Percentiles rank a stretch among this genome's conserved stretches.
phyloP scores from a whole-genome alignment of 2,888 invertebrate species.

The Pandemis corylana region DNA sequence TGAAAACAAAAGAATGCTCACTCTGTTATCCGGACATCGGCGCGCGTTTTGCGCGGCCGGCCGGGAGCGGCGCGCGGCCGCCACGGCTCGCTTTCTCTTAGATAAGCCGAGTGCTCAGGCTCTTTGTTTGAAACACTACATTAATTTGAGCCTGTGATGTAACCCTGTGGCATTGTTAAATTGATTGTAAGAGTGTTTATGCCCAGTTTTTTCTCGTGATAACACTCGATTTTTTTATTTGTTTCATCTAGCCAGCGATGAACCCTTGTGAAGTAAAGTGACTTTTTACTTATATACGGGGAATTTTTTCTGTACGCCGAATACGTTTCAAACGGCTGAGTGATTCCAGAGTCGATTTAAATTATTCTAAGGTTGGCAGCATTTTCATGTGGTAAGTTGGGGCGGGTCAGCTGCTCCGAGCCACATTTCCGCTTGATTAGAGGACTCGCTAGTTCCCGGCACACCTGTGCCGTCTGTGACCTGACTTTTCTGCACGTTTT shows the following conservation, averaged over 20 bases:
- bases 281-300: conserved; percentile 19
- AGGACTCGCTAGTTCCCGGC: conserved; percentile 68
- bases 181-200: conserved; percentile 68
- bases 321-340: conserved; percentile 52
- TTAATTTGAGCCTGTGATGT: conserved; percentile 74
- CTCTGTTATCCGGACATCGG: conserved; percentile 60
- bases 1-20: conserved; percentile 76
- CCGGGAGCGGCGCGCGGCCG: conserved; percentile 38
- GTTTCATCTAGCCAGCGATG: conserved; percentile 22
- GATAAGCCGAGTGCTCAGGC: conserved; percentile 68
- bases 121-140: conserved; percentile 74
- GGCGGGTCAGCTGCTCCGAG: conserved; percentile 55
- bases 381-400: conserved; percentile 43
- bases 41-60: conserved; percentile 57
- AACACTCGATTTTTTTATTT: conserved; percentile 21
- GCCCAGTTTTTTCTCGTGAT: conserved; percentile 57
- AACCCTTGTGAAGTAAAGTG: conserved; percentile 10
- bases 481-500: conserved; percentile 74
- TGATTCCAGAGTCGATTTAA: conserved; percentile 49
- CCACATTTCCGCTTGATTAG: conserved; percentile 82
- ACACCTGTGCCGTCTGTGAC: conserved; percentile 75
- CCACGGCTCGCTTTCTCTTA: conserved; percentile 70
- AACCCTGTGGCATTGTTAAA: conserved; percentile 70
- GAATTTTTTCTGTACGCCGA: neutral
- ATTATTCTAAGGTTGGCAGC: conserved; percentile 47